Evolutionary conservation across 1,140 invertebrate species (phyloP).

Genomic region (Bombus polaris): DNA sequence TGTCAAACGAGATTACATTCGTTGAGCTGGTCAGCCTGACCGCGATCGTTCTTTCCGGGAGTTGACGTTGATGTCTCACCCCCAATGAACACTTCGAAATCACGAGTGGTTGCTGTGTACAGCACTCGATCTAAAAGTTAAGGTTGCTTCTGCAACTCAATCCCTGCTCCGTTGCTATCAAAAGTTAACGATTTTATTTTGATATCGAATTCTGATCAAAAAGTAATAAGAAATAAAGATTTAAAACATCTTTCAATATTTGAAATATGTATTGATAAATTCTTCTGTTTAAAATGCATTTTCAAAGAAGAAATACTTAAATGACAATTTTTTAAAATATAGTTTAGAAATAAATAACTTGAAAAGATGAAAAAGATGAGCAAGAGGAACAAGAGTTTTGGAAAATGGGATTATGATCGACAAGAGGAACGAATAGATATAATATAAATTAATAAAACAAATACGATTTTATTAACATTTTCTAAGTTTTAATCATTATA

Average conservation of each 20-base stretch:
- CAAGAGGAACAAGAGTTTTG: too few relatives aligned
- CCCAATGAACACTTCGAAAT: constrained; percentile 55
- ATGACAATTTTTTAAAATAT: too few relatives aligned
- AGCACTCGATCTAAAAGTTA: constrained; percentile 14
- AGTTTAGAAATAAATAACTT: too few relatives aligned
- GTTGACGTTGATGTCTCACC: constrained; percentile 64
- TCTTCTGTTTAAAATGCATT: too few relatives aligned
- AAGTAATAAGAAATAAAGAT: background rate
- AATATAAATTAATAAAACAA: too few relatives aligned
- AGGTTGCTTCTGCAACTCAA: background rate
- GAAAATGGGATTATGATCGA: too few relatives aligned
- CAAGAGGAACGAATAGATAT: too few relatives aligned
- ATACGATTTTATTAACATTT: too few relatives aligned
- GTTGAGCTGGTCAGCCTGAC: constrained; percentile 58
- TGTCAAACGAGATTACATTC: constrained; percentile 72
- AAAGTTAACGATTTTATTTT: background rate
- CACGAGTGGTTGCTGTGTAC: constrained; percentile 22
- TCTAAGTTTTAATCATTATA: too few relatives aligned
- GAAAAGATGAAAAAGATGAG: too few relatives aligned
- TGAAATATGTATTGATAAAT: background rate
- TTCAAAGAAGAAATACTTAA: too few relatives aligned
- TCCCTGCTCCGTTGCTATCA: background rate
- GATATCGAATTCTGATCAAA: background rate
- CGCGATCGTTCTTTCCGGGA: constrained; percentile 65
- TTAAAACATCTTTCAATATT: background rate